Percentiles rank a stretch among this genome's conserved stretches.
These are phyloP conservation scores for Perizoma flavofasciatum DNA, from an alignment of 2,888 invertebrate genomes.

Conservation along the genomic window DNA sequence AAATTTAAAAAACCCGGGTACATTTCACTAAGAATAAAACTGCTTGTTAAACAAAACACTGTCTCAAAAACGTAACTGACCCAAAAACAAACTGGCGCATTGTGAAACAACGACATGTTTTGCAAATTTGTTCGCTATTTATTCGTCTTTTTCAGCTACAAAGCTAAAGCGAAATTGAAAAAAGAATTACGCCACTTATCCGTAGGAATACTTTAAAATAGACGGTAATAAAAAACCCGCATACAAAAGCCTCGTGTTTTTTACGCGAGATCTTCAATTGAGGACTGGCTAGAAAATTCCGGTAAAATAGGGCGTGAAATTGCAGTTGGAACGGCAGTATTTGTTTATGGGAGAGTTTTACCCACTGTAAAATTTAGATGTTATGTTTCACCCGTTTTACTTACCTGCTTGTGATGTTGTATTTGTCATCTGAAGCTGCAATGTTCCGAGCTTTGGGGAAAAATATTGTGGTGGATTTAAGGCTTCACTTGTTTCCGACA, in stretches of 20 bases:
- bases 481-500: slow-evolving; percentile 29
- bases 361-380: slow-evolving; percentile 65
- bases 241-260: slow-evolving; percentile 61
- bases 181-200: slow-evolving; percentile 69
- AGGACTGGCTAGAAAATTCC: slow-evolving; percentile 62
- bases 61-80: slow-evolving; percentile 30
- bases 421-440: slow-evolving; percentile 59
- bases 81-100: slow-evolving; percentile 28
- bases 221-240: slow-evolving; percentile 66
- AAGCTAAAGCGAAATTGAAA: slow-evolving; percentile 67
- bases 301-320: slow-evolving; percentile 81
- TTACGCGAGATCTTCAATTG: slow-evolving; percentile 71
- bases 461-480: slow-evolving; percentile 37
- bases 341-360: slow-evolving; percentile 73
- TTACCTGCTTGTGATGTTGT: slow-evolving; percentile 44
- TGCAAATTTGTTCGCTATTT: slow-evolving; percentile 37
- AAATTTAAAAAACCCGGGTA: slow-evolving; percentile 17
- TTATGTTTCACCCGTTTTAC: slow-evolving; percentile 53
- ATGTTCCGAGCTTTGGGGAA: slow-evolving; percentile 44
- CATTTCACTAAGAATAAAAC: slow-evolving; percentile 23
- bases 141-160: slow-evolving; percentile 46
- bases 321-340: slow-evolving; percentile 71
- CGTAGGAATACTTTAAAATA: slow-evolving; percentile 61
- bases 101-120: slow-evolving; percentile 28
- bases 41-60: slow-evolving; percentile 24